phyloP scores from a whole-genome alignment of 1,140 invertebrate species.

The Solenopsis fugax region DNA sequence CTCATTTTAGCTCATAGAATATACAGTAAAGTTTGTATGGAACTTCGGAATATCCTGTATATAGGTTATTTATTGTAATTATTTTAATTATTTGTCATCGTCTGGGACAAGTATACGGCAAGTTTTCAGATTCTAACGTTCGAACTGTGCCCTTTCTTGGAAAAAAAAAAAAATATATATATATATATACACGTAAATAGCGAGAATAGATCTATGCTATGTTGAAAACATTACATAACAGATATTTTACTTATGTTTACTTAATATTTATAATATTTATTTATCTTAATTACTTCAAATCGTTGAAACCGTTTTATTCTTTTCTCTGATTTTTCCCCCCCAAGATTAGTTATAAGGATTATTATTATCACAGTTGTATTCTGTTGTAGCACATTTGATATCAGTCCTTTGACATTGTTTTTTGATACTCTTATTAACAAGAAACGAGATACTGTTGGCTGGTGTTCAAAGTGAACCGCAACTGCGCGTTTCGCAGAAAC shows the following conservation, averaged over 20 bases:
- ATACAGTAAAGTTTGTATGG: no score
- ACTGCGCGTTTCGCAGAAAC: background rate
- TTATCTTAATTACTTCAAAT: background rate
- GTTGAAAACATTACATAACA: background rate
- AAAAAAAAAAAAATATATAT: background rate
- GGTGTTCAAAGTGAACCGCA: background rate
- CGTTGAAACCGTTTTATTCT: background rate
- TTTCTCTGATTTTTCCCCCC: background rate
- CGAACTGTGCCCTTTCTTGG: background rate
- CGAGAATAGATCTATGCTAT: background rate
- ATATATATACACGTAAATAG: no score
- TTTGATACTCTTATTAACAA: background rate
- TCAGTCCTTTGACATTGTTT: background rate
- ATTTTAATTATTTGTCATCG: background rate
- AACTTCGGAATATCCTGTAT: no score
- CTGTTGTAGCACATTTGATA: background rate
- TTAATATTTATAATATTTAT: slow-evolving; percentile 3
- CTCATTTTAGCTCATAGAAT: no score
- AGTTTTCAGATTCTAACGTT: background rate
- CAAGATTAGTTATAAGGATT: background rate
- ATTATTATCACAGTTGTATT: background rate
- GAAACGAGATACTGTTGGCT: background rate
- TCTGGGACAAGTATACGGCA: background rate
- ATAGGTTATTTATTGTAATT: background rate
- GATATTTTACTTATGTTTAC: no score